Percentiles rank a stretch among this genome's conserved stretches.
Conservation (phyloP, 2,888 invertebrate species). For the Cataglyphis albicans region DNA sequence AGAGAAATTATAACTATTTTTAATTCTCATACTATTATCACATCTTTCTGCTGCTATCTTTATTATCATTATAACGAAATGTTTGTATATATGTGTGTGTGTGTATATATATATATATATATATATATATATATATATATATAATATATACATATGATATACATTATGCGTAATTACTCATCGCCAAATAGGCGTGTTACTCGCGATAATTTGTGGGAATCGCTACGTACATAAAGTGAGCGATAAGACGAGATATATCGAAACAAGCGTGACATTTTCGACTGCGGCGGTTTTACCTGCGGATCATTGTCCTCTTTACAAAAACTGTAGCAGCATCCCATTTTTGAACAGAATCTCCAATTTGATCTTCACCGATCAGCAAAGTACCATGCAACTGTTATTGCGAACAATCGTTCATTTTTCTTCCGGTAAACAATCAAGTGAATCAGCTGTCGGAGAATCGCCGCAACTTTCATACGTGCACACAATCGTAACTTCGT, state of each 20-base stretch:
- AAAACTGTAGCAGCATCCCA: constrained; percentile 89
- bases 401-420: constrained; percentile 64
- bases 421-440: constrained; percentile 75
- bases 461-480: constrained; percentile 16
- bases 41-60: not conserved
- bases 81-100: no score
- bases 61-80: not conserved
- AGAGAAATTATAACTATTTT: not conserved
- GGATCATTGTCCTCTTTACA: constrained; percentile 90
- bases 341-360: constrained; percentile 49
- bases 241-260: constrained; percentile 60
- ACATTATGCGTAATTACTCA: not conserved
- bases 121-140: no score
- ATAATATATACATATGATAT: not conserved
- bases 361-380: constrained; percentile 30
- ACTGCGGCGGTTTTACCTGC: constrained; percentile 87
- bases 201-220: constrained; percentile 42
- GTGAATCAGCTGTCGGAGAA: constrained; percentile 75
- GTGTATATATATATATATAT: no score
- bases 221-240: constrained; percentile 31
- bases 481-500: constrained; percentile 1
- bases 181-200: constrained; percentile 32
- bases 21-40: not conserved
- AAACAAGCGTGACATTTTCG: constrained; percentile 15
- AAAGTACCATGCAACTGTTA: constrained; percentile 50